Evolutionary conservation across 1,140 invertebrate species (phyloP).

Genomic region (Lepidostoma basale): DNA sequence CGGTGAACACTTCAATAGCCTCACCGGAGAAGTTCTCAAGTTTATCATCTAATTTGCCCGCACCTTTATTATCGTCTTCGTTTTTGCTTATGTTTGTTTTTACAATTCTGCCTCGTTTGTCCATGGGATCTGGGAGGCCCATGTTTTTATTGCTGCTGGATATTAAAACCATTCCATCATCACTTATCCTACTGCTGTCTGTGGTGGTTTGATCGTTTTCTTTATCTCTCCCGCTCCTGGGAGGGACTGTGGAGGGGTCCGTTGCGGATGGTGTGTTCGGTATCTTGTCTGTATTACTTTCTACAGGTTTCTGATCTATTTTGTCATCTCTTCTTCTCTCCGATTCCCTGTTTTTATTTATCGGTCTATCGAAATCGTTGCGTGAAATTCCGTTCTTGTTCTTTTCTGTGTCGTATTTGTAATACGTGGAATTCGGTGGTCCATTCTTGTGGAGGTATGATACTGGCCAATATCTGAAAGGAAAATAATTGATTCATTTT

Average conservation of each 20-base stretch:
- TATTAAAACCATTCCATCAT: conserved; percentile 38
- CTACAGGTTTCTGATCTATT: conserved; percentile 9
- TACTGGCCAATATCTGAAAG: conserved; percentile 59
- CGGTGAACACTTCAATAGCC: conserved; percentile 56
- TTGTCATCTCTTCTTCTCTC: conserved; percentile 44
- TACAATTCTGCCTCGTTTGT: conserved; percentile 39
- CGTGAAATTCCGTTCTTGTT: conserved; percentile 39
- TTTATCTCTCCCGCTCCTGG: conserved; percentile 38
- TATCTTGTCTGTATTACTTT: conserved; percentile 4
- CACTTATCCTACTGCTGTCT: conserved; percentile 4
- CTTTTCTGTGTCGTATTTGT: conserved; percentile 52
- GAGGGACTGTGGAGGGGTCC: conserved; percentile 7
- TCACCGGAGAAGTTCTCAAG: conserved; percentile 52
- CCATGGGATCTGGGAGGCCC: conserved; percentile 28
- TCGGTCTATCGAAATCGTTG: conserved; percentile 42
- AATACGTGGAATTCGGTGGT: conserved; percentile 59
- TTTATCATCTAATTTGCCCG: conserved; percentile 52
- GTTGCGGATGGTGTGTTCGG: neutral
- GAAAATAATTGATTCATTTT: neutral
- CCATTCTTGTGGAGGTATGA: conserved; percentile 59
- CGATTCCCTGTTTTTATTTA: conserved; percentile 1
- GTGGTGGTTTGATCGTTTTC: conserved; percentile 19
- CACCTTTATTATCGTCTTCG: conserved; percentile 10
- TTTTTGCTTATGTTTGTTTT: neutral
- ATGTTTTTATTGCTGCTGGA: conserved; percentile 27